Percentiles rank a stretch among this genome's conserved stretches.
phyloP scores from a whole-genome alignment of 64 coral and sea anemone genomes.

The Acropora yongei region DNA sequence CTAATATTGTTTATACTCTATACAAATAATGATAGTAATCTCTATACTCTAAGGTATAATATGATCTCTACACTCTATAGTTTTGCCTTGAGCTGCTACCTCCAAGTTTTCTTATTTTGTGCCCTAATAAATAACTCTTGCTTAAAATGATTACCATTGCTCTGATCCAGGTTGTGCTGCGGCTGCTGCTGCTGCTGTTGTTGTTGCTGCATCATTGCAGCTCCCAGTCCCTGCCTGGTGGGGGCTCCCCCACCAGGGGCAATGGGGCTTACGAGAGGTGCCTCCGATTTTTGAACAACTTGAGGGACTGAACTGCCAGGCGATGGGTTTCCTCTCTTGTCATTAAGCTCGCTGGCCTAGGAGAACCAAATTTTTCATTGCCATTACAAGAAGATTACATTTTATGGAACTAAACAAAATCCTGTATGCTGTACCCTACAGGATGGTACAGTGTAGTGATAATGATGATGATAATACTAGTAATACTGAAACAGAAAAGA shows the following conservation, averaged over 20 bases:
- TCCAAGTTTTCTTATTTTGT: background rate
- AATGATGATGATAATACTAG: too few species aligned
- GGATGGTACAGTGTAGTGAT: too few species aligned
- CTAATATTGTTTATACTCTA: too few species aligned
- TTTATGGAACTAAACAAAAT: too few species aligned
- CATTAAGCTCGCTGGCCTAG: conserved; percentile 64
- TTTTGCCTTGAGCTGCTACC: too few species aligned
- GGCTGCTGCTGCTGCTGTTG: too few species aligned
- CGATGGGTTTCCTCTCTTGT: conserved; percentile 51
- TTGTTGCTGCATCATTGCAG: conserved; percentile 35
- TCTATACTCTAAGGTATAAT: too few species aligned
- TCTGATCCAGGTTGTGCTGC: conserved; percentile 11
- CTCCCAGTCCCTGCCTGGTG: conserved; percentile 2
- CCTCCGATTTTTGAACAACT: conserved; percentile 36
- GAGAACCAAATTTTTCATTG: background rate
- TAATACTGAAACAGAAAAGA: too few species aligned
- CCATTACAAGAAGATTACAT: too few species aligned
- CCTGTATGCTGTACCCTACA: too few species aligned
- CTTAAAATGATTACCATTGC: background rate
- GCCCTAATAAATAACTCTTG: background rate
- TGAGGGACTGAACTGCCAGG: conserved; percentile 34
- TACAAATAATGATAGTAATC: too few species aligned
- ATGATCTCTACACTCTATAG: too few species aligned
- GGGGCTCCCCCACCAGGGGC: background rate
- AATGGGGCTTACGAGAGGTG: conserved; percentile 13